These are phyloP conservation scores for Ornithoptera alexandrae DNA, from an alignment of 2,888 invertebrate genomes.

Conservation along the genomic window DNA sequence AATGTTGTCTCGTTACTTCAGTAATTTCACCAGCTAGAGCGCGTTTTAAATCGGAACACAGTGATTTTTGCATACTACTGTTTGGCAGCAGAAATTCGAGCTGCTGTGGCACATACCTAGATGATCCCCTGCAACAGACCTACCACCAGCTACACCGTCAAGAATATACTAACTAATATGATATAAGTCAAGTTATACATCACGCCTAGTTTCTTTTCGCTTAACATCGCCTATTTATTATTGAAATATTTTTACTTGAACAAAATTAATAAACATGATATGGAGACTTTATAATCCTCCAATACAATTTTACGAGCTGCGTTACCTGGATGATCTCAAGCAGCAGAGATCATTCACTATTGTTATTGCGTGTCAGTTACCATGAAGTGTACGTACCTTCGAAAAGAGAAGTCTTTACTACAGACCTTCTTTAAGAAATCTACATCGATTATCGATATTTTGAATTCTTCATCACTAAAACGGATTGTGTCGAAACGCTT, in stretches of 20 bases:
- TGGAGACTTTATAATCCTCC: neutral
- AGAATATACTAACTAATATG: neutral
- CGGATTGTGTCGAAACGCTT: slow-evolving; percentile 25
- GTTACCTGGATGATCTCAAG: too few species aligned
- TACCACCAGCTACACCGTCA: too few species aligned
- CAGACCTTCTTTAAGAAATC: too few species aligned
- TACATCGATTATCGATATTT: neutral
- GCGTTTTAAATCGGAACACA: too few species aligned
- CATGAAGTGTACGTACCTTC: neutral
- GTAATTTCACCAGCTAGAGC: too few species aligned
- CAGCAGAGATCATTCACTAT: too few species aligned
- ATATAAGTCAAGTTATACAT: neutral
- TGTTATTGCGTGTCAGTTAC: too few species aligned
- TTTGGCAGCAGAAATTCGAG: too few species aligned
- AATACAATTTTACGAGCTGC: neutral
- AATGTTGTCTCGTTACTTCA: too few species aligned
- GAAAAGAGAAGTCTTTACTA: neutral
- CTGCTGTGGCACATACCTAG: too few species aligned
- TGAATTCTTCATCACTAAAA: slow-evolving; percentile 6
- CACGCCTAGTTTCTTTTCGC: neutral
- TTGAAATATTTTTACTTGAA: slow-evolving; percentile 10
- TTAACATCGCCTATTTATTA: neutral
- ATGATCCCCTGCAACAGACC: too few species aligned
- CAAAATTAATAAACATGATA: slow-evolving; percentile 16
- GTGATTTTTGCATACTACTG: too few species aligned